phyloP scores from a whole-genome alignment of 1,140 invertebrate genomes.

The Neodiprion pinetum region DNA sequence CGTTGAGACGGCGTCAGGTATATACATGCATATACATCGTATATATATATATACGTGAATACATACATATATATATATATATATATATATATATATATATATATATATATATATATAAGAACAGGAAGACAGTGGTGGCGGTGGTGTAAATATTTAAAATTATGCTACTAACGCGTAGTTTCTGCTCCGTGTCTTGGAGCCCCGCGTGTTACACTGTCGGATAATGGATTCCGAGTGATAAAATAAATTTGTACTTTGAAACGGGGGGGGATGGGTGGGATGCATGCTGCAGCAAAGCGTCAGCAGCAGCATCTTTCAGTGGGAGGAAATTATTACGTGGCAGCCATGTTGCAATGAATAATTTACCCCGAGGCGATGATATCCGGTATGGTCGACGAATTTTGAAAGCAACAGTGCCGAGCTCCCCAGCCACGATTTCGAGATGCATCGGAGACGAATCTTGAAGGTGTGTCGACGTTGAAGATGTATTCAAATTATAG shows the following conservation, averaged over 20 bases:
- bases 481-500: too few species aligned
- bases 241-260: slow-evolving; percentile 47
- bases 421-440: too few species aligned
- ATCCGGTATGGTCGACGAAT: not conserved
- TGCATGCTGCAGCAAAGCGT: too few species aligned
- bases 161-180: slow-evolving; percentile 49
- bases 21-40: too few species aligned
- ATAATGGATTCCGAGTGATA: slow-evolving; percentile 57
- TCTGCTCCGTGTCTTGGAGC: slow-evolving; percentile 36
- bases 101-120: too few species aligned
- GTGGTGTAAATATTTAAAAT: slow-evolving; percentile 49
- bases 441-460: too few species aligned
- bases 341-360: slow-evolving; percentile 40
- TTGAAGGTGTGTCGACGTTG: too few species aligned
- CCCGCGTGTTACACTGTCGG: slow-evolving; percentile 22
- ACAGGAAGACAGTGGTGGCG: not conserved
- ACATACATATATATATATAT: too few species aligned
- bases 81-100: too few species aligned
- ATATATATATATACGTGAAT: too few species aligned
- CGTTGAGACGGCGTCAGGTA: not conserved
- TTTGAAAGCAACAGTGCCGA: too few species aligned
- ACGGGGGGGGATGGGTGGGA: slow-evolving; percentile 19
- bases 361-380: slow-evolving; percentile 33
- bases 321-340: slow-evolving; percentile 48
- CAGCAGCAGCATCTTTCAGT: not conserved